Percentiles rank a stretch among this genome's conserved stretches.
Evolutionary conservation across 2,797 vertebrate species (phyloP).

Genomic region (Salarias fasciatus): DNA sequence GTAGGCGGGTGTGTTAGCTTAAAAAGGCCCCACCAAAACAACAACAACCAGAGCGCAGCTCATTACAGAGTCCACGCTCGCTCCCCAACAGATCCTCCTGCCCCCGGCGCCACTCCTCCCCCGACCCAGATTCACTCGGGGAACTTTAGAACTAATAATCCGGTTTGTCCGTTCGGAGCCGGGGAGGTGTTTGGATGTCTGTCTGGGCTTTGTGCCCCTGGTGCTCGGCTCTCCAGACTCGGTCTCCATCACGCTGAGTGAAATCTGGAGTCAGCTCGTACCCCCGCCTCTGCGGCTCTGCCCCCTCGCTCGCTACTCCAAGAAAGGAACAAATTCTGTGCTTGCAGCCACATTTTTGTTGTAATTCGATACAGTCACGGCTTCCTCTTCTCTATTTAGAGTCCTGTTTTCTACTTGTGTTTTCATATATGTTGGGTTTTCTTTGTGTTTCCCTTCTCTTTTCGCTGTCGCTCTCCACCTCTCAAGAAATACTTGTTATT

Average conservation of each 20-base stretch:
- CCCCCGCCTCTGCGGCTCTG: slow-evolving; percentile 8
- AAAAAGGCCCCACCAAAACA: background rate
- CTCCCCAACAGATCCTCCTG: slow-evolving; percentile 14
- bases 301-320: background rate
- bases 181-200: slow-evolving; percentile 16
- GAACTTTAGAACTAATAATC: slow-evolving; percentile 28
- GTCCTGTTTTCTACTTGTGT: slow-evolving; percentile 31
- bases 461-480: slow-evolving; percentile 5
- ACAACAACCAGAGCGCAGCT: slow-evolving; percentile 1
- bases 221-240: slow-evolving; percentile 16
- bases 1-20: background rate
- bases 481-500: background rate
- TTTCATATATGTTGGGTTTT: slow-evolving; percentile 19
- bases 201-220: slow-evolving; percentile 15
- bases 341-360: no score
- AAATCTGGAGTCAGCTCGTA: slow-evolving; percentile 10
- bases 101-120: slow-evolving; percentile 1
- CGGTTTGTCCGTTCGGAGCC: slow-evolving; percentile 20
- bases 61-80: slow-evolving; percentile 5
- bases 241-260: slow-evolving; percentile 19
- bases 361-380: slow-evolving; percentile 22
- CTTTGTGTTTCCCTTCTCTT: background rate
- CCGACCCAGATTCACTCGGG: slow-evolving; percentile 43
- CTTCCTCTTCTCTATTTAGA: slow-evolving; percentile 44
- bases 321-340: no score